Conservation (phyloP, 2,888 invertebrate genomes). For the Drosophila parthenogenetica region DNA sequence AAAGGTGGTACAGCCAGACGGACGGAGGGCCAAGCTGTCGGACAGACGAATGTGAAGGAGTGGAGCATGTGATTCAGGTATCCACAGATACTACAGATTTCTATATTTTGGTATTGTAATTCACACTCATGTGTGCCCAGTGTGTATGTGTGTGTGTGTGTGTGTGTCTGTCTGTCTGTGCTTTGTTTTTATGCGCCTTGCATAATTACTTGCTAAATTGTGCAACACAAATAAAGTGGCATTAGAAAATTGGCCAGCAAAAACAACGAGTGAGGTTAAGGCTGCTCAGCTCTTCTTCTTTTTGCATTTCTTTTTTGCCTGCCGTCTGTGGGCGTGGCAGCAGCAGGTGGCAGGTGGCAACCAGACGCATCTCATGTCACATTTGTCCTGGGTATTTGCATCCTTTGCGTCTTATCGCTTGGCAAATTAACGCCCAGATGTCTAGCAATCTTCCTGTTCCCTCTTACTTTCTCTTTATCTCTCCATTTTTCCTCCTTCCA, state of each 20-base stretch:
- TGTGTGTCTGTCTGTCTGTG: slow-evolving; percentile 3
- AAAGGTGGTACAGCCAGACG: background rate
- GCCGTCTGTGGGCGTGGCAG: background rate
- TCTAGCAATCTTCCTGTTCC: slow-evolving; percentile 20
- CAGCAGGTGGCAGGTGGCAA: background rate
- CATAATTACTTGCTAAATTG: slow-evolving; percentile 75
- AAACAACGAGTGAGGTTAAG: slow-evolving; percentile 24
- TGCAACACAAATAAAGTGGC: slow-evolving; percentile 68
- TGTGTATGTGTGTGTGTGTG: background rate
- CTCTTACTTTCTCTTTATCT: background rate
- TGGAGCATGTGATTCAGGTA: background rate
- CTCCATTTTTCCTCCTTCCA: background rate
- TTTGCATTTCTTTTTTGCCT: no score
- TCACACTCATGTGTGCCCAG: background rate
- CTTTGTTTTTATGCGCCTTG: slow-evolving; percentile 37
- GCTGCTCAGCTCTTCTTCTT: no score
- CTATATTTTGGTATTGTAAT: slow-evolving; percentile 37
- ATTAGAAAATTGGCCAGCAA: slow-evolving; percentile 50
- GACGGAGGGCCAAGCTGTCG: background rate
- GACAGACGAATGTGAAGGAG: background rate
- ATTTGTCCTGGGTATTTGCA: slow-evolving; percentile 37
- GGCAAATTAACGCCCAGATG: slow-evolving; percentile 61
- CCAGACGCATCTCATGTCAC: slow-evolving; percentile 21
- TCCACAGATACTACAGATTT: slow-evolving; percentile 35
- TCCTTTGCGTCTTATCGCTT: slow-evolving; percentile 51